These are phyloP conservation scores for Lepilemur septentrionalis DNA, from an alignment of 2,797 vertebrate species.

Conservation along the genomic window DNA sequence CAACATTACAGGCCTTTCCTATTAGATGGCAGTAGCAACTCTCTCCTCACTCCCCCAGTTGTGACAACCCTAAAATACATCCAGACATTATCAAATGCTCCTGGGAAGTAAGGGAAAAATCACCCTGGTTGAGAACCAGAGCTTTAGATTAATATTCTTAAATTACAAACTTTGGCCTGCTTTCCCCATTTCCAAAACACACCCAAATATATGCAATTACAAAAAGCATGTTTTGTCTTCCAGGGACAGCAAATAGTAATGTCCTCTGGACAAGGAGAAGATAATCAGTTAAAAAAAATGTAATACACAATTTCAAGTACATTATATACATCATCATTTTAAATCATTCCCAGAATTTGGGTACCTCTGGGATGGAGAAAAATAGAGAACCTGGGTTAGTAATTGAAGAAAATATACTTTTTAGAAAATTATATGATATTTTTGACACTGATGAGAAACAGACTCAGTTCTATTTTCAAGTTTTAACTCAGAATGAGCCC, in stretches of 20 bases:
- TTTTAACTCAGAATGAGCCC: slow-evolving; percentile 55
- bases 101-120: background rate
- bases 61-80: background rate
- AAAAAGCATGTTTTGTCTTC: background rate
- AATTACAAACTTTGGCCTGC: background rate
- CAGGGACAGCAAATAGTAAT: background rate
- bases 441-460: slow-evolving; percentile 72
- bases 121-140: background rate
- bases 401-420: slow-evolving; percentile 58
- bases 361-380: slow-evolving; percentile 3
- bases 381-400: slow-evolving; percentile 19
- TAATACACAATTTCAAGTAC: background rate
- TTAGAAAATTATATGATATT: slow-evolving; percentile 57
- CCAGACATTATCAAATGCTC: background rate
- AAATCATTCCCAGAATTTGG: slow-evolving; percentile 50
- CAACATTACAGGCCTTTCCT: background rate
- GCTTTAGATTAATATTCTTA: background rate
- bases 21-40: background rate
- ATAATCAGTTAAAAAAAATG: background rate
- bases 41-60: accelerated
- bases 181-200: background rate
- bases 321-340: slow-evolving; percentile 33
- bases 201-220: background rate
- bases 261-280: background rate
- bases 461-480: slow-evolving; percentile 35